A percentile compares a stretch with the other conserved stretches of the same genome.
These are phyloP conservation scores for Helobdella robusta DNA, from an alignment of 2,888 invertebrate genomes.

Conservation along the genomic window DNA sequence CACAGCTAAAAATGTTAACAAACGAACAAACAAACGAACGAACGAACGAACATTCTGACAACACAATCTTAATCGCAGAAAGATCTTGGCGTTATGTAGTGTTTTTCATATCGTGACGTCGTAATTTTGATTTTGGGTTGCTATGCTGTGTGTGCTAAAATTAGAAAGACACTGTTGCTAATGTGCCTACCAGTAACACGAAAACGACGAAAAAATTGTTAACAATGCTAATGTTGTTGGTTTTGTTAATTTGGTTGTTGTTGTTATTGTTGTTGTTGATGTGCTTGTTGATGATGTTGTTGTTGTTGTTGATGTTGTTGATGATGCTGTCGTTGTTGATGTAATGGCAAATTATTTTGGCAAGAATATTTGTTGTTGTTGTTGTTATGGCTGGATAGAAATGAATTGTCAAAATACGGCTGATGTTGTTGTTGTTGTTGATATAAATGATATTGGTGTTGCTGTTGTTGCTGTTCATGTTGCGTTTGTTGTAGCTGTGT, in stretches of 20 bases:
- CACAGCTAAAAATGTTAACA: no score
- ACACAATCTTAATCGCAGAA: no score
- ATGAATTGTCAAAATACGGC: neutral
- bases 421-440: neutral
- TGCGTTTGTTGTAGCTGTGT: neutral
- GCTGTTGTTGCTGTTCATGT: neutral
- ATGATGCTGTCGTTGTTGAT: neutral
- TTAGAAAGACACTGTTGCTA: no score
- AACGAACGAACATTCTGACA: no score
- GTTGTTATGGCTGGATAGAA: neutral
- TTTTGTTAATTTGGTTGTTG: neutral
- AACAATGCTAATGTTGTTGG: slow-evolving; percentile 3
- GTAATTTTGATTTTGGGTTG: no score
- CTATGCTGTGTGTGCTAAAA: no score
- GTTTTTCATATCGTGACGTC: no score
- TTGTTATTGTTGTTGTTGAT: slow-evolving; percentile 3
- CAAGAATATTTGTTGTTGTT: neutral
- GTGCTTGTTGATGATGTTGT: neutral
- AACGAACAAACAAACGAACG: no score
- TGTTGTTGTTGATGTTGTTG: slow-evolving; percentile 8
- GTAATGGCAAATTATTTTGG: neutral
- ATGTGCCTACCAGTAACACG: neutral
- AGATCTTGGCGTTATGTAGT: no score
- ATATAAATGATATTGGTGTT: neutral
- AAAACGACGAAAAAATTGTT: neutral